A percentile compares a stretch with the other conserved stretches of the same genome.
phyloP scores from a whole-genome alignment of 37 sponge, comb jelly and placozoan species.

The Halichondria panicea region DNA sequence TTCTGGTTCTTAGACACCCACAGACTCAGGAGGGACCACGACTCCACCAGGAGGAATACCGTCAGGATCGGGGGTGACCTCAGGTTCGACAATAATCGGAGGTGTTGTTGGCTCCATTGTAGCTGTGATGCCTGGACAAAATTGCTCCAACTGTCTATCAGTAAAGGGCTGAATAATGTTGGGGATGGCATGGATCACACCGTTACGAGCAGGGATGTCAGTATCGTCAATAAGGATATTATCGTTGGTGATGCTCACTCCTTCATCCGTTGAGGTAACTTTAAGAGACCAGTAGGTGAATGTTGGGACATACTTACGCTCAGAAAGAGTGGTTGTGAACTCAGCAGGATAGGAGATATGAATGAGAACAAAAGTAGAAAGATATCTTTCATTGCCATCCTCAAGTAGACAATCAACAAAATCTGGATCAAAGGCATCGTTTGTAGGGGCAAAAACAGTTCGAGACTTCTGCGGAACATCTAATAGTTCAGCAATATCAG shows the following conservation, averaged over 20 bases:
- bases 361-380: background rate
- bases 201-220: constrained; percentile 42
- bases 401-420: constrained; percentile 24
- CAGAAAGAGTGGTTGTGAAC: constrained; percentile 25
- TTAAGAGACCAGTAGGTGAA: background rate
- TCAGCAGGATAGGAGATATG: constrained; percentile 28
- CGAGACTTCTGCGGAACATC: constrained; percentile 2
- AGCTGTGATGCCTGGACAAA: background rate
- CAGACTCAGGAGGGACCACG: no score
- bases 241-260: background rate
- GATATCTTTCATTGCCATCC: background rate
- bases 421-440: constrained; percentile 20
- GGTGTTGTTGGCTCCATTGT: background rate
- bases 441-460: constrained; percentile 49
- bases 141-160: no score
- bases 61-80: no score
- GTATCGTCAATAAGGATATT: constrained; percentile 8
- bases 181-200: constrained; percentile 33
- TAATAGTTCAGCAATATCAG: background rate
- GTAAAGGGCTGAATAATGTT: background rate
- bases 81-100: no score
- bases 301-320: background rate
- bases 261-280: background rate
- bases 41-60: no score
- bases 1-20: no score